Conservation (phyloP, 2,888 invertebrate genomes). For the Notodonta dromedarius region DNA sequence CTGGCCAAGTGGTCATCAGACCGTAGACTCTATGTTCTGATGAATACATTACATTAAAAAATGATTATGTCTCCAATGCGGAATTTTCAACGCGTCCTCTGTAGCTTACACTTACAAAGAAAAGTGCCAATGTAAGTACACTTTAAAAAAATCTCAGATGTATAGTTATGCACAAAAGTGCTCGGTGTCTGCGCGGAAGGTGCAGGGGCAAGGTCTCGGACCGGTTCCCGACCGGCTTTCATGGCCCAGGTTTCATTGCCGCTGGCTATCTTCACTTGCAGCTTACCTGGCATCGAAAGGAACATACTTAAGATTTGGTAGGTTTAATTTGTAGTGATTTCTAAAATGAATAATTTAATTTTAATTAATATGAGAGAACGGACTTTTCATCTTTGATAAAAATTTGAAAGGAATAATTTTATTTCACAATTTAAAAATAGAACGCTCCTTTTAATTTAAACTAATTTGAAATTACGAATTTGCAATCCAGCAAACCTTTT, state of each 20-base stretch:
- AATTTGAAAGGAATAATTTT: background rate
- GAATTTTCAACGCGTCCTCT: too few relatives aligned
- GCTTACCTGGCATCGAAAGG: background rate
- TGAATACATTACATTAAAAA: too few relatives aligned
- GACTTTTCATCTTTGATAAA: too few relatives aligned
- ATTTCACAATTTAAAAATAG: background rate
- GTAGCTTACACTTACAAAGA: background rate
- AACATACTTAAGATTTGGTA: background rate
- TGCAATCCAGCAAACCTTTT: conserved; percentile 3
- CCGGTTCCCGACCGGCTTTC: conserved; percentile 20
- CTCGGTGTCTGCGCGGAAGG: background rate
- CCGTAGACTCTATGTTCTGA: too few relatives aligned
- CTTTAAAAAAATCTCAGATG: too few relatives aligned
- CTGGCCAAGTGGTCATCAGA: too few relatives aligned
- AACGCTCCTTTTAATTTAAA: background rate
- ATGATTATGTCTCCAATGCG: too few relatives aligned
- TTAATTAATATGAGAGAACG: too few relatives aligned
- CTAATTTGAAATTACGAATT: conserved; percentile 1
- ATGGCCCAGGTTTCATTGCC: conserved; percentile 38
- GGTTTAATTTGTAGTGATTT: too few relatives aligned
- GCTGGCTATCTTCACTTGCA: conserved; percentile 16
- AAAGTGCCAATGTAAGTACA: too few relatives aligned
- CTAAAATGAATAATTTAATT: too few relatives aligned
- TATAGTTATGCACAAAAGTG: conserved; percentile 5
- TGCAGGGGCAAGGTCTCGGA: conserved; percentile 9